A percentile compares a stretch with the other conserved stretches of the same genome.
Conservation (phyloP, 2,797 vertebrate genomes). For the Gymnopithys bicolor region DNA sequence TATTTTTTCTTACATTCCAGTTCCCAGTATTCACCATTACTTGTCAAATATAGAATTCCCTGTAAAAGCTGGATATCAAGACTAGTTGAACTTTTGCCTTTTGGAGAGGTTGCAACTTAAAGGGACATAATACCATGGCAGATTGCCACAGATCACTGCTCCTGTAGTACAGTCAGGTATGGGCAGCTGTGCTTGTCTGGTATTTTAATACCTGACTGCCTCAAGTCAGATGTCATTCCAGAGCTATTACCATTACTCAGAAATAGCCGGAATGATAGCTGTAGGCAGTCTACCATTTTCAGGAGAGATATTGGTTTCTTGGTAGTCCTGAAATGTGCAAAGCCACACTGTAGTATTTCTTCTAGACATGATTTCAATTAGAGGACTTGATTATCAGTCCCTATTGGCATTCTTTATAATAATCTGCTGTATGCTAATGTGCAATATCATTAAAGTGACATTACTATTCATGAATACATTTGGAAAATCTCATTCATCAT, state of each 20-base stretch:
- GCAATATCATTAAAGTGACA: constrained; percentile 42
- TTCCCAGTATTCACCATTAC: neutral
- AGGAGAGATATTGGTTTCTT: constrained; percentile 54
- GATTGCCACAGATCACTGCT: constrained; percentile 46
- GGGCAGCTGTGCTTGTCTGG: constrained; percentile 53
- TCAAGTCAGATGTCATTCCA: constrained; percentile 73
- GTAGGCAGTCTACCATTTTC: constrained; percentile 55
- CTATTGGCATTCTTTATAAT: constrained; percentile 40
- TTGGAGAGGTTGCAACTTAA: constrained; percentile 18
- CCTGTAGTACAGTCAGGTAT: constrained; percentile 65
- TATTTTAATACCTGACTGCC: constrained; percentile 73
- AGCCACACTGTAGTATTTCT: neutral
- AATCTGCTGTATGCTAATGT: constrained; percentile 42
- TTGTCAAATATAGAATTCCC: neutral
- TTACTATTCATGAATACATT: constrained; percentile 62
- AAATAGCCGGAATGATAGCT: constrained; percentile 65
- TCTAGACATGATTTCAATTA: constrained; percentile 59
- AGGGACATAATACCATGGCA: constrained; percentile 27
- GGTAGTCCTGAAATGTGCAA: constrained; percentile 40
- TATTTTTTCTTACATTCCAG: neutral
- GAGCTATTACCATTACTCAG: constrained; percentile 63
- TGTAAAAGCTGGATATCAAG: neutral
- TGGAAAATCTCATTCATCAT: constrained; percentile 57
- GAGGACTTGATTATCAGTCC: constrained; percentile 1
- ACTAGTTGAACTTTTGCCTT: constrained; percentile 65